These are phyloP conservation scores for Platysternon megacephalum DNA, from an alignment of 2,113 vertebrate species.

Conservation along the genomic window DNA sequence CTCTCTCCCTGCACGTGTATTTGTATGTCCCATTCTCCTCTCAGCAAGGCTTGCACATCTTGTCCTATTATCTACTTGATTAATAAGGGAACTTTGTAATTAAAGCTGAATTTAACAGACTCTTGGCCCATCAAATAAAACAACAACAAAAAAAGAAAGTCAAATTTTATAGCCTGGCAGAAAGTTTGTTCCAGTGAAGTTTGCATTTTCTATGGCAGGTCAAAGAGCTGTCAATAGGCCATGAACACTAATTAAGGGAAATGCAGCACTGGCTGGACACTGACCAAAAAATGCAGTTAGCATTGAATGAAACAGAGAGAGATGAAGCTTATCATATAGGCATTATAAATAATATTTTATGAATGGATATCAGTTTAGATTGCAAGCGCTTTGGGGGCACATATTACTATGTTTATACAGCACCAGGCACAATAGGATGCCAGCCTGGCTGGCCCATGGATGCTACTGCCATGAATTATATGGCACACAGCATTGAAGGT, in stretches of 20 bases:
- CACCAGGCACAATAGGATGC: background rate
- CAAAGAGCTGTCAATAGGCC: background rate
- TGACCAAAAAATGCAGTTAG: background rate
- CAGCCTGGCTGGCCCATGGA: background rate
- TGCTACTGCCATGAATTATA: background rate
- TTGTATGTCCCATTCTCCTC: background rate
- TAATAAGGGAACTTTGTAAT: constrained; percentile 26
- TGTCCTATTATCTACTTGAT: background rate
- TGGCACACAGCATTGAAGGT: background rate
- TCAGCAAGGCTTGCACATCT: background rate
- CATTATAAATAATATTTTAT: background rate
- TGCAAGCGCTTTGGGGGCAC: background rate
- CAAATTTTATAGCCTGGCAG: background rate
- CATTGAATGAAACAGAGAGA: background rate
- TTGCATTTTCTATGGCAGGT: background rate
- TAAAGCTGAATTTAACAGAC: constrained; percentile 8
- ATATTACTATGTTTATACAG: background rate
- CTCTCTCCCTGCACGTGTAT: background rate
- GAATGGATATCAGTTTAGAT: background rate
- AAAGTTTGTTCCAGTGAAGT: background rate
- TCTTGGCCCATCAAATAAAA: background rate
- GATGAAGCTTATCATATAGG: background rate
- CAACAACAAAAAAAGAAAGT: background rate
- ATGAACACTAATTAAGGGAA: background rate
- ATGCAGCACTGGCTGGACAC: background rate